Conservation (phyloP, 2,797 vertebrate genomes). For the Knipowitschia caucasica region DNA sequence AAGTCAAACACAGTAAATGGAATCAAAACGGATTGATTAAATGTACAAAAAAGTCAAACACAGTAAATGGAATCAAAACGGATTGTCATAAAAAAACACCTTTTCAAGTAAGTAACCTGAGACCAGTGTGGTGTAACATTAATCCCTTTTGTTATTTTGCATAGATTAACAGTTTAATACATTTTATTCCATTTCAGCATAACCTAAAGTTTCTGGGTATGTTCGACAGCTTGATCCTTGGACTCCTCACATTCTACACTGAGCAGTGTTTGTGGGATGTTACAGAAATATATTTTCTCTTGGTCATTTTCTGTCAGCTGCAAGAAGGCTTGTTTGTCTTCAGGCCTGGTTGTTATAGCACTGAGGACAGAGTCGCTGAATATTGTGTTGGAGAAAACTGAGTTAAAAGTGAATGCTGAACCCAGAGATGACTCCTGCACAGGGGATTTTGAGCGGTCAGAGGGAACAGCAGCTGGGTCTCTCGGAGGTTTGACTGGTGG, state of each 20-base stretch:
- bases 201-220: background rate
- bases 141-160: conserved; percentile 1
- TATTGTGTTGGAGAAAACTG: conserved; percentile 69
- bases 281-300: conserved; percentile 15
- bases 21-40: no score
- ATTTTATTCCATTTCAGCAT: conserved; percentile 18
- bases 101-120: no score
- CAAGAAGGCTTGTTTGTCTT: conserved; percentile 67
- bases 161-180: background rate
- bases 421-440: conserved; percentile 63
- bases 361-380: conserved; percentile 64
- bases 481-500: conserved; percentile 67
- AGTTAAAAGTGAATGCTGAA: conserved; percentile 65
- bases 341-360: conserved; percentile 14
- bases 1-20: no score
- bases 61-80: no score
- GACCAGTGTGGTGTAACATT: background rate
- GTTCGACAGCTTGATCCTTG: conserved; percentile 14
- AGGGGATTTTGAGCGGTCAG: conserved; percentile 35
- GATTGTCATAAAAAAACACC: background rate
- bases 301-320: conserved; percentile 74
- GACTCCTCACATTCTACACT: conserved; percentile 13
- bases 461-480: conserved; percentile 41
- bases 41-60: no score
- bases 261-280: conserved; percentile 20